Conservation (phyloP, 2,113 vertebrate genomes). For the Urocitellus parryii region DNA sequence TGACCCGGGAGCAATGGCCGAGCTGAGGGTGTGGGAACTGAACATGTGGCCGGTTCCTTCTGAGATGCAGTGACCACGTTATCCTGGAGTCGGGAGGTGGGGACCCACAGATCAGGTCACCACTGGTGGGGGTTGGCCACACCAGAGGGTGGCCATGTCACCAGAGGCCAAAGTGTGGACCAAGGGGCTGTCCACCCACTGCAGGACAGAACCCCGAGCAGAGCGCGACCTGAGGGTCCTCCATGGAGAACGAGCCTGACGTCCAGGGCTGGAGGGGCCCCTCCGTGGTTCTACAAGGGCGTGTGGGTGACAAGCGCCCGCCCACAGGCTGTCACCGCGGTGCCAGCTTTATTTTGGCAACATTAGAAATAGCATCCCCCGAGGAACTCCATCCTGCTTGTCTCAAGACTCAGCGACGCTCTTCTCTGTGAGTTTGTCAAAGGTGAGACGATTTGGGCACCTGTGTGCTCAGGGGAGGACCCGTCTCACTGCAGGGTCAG, state of each 20-base stretch:
- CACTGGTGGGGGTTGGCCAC: background rate
- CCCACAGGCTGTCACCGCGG: fast-evolving
- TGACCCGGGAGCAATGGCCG: too few relatives aligned
- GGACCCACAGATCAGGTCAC: background rate
- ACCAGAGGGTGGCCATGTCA: background rate
- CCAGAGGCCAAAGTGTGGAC: background rate
- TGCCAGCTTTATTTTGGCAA: fast-evolving
- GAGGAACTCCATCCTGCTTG: fast-evolving
- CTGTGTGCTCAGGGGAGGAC: background rate
- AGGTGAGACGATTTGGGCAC: too few relatives aligned
- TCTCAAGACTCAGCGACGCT: background rate
- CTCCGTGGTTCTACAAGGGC: fast-evolving
- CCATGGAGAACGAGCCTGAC: fast-evolving
- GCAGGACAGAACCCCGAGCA: fast-evolving
- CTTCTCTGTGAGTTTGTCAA: too few relatives aligned
- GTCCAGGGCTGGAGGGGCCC: background rate
- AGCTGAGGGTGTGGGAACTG: too few relatives aligned
- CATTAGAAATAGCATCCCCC: fast-evolving
- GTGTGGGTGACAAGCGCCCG: fast-evolving
- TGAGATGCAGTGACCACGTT: background rate
- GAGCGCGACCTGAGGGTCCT: fast-evolving
- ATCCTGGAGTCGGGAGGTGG: fast-evolving
- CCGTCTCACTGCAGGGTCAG: background rate
- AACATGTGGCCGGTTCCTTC: too few relatives aligned
- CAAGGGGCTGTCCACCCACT: too few relatives aligned